Conservation (phyloP, 2,113 vertebrate species). For the Syrmaticus mikado region DNA sequence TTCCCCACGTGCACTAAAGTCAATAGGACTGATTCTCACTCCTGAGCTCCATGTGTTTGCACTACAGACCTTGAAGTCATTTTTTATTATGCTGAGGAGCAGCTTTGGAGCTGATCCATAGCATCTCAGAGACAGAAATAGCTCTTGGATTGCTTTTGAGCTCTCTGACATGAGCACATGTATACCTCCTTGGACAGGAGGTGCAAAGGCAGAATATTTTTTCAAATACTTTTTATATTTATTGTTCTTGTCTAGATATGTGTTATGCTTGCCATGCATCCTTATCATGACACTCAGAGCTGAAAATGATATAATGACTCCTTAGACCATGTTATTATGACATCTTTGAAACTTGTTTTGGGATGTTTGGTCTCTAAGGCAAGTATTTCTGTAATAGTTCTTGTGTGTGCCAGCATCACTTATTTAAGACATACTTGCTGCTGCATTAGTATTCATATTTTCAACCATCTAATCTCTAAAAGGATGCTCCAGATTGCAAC, state of each 20-base stretch:
- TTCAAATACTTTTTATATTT: neutral
- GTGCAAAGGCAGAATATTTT: neutral
- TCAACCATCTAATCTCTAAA: neutral
- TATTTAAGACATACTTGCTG: neutral
- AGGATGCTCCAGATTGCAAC: accelerated
- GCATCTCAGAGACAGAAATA: neutral
- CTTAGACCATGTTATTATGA: neutral
- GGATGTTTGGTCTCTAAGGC: neutral
- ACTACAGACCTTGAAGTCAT: neutral
- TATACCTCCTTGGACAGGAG: neutral
- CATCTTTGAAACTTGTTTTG: neutral
- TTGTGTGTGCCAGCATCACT: neutral
- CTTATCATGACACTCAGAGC: neutral
- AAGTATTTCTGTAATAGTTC: neutral
- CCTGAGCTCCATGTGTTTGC: neutral
- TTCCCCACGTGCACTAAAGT: neutral
- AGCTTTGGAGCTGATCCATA: neutral
- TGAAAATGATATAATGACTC: neutral
- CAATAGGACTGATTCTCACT: neutral
- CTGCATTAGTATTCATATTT: neutral
- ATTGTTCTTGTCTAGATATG: neutral
- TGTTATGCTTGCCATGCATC: neutral
- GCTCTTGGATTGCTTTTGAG: neutral
- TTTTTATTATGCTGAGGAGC: neutral
- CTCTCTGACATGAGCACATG: neutral